Percentiles rank a stretch among this genome's conserved stretches.
phyloP scores from a whole-genome alignment of 2,797 vertebrate species.

The Peromyscus eremicus region DNA sequence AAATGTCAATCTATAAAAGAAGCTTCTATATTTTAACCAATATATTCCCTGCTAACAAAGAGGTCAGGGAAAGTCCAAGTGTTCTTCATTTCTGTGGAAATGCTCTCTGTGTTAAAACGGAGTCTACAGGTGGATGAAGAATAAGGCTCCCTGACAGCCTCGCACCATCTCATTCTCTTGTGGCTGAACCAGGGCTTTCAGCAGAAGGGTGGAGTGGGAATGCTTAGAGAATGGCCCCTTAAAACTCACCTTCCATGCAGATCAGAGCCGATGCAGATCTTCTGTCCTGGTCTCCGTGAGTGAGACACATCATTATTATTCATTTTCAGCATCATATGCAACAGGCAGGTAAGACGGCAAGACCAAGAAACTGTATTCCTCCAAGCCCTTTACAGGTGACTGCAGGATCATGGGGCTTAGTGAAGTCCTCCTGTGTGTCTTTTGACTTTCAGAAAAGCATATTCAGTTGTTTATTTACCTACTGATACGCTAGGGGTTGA shows the following conservation, averaged over 20 bases:
- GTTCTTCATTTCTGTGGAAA: conserved; percentile 39
- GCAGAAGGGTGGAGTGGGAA: not conserved
- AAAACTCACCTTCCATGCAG: conserved; percentile 16
- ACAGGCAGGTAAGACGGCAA: not conserved
- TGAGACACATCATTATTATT: not conserved
- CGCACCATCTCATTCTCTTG: not conserved
- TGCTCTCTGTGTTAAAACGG: not conserved
- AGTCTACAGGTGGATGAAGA: not conserved
- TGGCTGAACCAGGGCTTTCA: not conserved
- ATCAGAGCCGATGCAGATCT: not conserved
- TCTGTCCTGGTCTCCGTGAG: not conserved
- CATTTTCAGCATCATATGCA: not conserved
- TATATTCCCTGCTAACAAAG: not conserved
- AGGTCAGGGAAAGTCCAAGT: not conserved
- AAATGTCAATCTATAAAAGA: not conserved
- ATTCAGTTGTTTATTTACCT: not conserved
- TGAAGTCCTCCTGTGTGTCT: conserved; percentile 23
- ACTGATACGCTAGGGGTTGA: not conserved
- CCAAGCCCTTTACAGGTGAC: not conserved
- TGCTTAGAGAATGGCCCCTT: not conserved
- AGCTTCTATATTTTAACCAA: conserved; percentile 1
- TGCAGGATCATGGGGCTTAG: not conserved
- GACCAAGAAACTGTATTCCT: conserved; percentile 28
- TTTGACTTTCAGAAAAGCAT: conserved; percentile 1
- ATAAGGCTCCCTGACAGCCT: not conserved